Conservation (phyloP, 2,113 vertebrate species). For the Colistium nudipinnis region DNA sequence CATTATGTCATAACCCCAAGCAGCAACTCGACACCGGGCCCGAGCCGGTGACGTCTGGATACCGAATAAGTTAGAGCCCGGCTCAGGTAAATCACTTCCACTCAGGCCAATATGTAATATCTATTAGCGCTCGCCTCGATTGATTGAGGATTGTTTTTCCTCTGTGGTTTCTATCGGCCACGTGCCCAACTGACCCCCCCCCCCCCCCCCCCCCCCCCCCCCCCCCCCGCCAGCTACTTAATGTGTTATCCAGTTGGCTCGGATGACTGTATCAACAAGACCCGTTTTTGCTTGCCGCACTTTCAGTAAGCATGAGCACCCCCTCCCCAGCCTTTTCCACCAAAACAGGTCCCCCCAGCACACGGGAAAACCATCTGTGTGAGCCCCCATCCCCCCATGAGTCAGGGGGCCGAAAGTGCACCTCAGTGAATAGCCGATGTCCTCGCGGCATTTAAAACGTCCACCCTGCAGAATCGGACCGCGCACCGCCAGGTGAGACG, state of each 20-base stretch:
- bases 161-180: conserved; percentile 46
- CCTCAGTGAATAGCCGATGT: conserved; percentile 11
- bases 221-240: too few relatives aligned
- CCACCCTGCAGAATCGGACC: conserved; percentile 9
- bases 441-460: conserved; percentile 26
- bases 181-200: conserved; percentile 59
- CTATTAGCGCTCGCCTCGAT: conserved; percentile 62
- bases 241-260: conserved; percentile 77
- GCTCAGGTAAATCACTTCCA: conserved; percentile 60
- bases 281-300: conserved; percentile 56
- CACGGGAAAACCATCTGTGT: conserved; percentile 46
- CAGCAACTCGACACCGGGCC: conserved; percentile 41
- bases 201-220: too few relatives aligned
- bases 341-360: conserved; percentile 31
- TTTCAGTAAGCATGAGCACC: conserved; percentile 38
- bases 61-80: conserved; percentile 39
- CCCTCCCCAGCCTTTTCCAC: neutral
- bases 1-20: conserved; percentile 43
- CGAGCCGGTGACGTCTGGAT: conserved; percentile 42
- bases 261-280: conserved; percentile 72
- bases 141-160: conserved; percentile 63
- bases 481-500: conserved; percentile 17
- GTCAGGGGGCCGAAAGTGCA: neutral
- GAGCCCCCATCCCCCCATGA: neutral
- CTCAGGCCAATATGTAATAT: conserved; percentile 45